Conservation (phyloP, 2,113 vertebrate genomes). For the Microtus oregoni region DNA sequence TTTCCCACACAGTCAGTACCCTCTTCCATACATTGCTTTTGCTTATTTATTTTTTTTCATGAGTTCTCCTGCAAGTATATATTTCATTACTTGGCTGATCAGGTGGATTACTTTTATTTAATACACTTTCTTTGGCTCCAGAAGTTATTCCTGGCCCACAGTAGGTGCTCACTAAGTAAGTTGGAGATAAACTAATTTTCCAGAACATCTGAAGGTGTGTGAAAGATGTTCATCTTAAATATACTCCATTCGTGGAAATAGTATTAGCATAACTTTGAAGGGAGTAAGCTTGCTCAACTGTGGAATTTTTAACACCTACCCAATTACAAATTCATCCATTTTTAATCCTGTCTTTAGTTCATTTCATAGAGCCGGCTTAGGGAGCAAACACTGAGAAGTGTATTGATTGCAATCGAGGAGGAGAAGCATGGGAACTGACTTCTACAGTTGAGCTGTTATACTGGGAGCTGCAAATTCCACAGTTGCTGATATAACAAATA, state of each 20-base stretch:
- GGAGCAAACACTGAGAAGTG: constrained; percentile 6
- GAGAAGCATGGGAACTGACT: background rate
- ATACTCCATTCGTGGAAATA: background rate
- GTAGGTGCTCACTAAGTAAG: background rate
- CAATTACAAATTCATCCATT: background rate
- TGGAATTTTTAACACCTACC: background rate
- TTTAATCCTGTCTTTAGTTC: background rate
- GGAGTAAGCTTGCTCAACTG: background rate
- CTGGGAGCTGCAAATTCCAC: background rate
- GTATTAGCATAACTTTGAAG: background rate
- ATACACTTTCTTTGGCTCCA: background rate
- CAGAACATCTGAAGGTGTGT: background rate
- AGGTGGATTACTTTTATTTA: background rate
- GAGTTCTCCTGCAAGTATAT: background rate
- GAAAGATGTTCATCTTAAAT: background rate
- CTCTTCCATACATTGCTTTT: background rate
- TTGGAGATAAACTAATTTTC: background rate
- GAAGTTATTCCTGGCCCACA: background rate
- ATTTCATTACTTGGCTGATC: background rate
- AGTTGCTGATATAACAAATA: constrained; percentile 41
- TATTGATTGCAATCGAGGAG: constrained; percentile 22
- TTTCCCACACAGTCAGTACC: background rate
- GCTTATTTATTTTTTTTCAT: background rate
- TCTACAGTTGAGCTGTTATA: background rate
- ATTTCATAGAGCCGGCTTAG: background rate